Conservation (phyloP, 2,888 invertebrate species). For the Melinopterus prodromus region DNA sequence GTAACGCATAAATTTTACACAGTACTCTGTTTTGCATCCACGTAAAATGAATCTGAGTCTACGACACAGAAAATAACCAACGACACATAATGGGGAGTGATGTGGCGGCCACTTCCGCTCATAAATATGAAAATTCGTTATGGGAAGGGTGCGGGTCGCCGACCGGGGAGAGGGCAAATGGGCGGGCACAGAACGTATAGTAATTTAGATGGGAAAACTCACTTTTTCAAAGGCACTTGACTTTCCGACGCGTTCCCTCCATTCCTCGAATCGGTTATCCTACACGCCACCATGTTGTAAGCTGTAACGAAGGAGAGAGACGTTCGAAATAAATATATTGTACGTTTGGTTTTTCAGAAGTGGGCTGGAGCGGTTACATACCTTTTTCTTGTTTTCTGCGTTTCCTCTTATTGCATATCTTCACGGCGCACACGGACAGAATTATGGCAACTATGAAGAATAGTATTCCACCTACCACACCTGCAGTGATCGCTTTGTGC, state of each 20-base stretch:
- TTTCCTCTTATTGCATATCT: slow-evolving; percentile 97
- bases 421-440: slow-evolving; percentile 95
- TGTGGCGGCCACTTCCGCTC: slow-evolving; percentile 10
- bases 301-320: slow-evolving; percentile 72
- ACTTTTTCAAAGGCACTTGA: slow-evolving; percentile 99
- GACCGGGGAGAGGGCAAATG: background rate
- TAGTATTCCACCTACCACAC: slow-evolving; percentile 94
- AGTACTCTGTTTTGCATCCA: background rate
- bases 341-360: slow-evolving; percentile 10
- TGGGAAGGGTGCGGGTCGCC: background rate
- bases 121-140: slow-evolving; percentile 9
- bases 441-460: slow-evolving; percentile 98
- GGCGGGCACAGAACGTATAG: background rate
- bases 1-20: too few species aligned
- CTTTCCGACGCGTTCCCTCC: slow-evolving; percentile 83
- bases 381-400: slow-evolving; percentile 98
- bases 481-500: slow-evolving; percentile 95
- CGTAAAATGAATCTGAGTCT: background rate
- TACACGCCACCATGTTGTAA: slow-evolving; percentile 98
- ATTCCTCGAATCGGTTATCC: slow-evolving; percentile 92
- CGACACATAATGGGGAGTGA: background rate
- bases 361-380: slow-evolving; percentile 59
- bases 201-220: slow-evolving; percentile 60
- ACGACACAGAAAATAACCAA: background rate
- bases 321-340: slow-evolving; percentile 23